Evolutionary conservation across 2,888 invertebrate genomes (phyloP).

Genomic region (Dicyrtomina minuta): DNA sequence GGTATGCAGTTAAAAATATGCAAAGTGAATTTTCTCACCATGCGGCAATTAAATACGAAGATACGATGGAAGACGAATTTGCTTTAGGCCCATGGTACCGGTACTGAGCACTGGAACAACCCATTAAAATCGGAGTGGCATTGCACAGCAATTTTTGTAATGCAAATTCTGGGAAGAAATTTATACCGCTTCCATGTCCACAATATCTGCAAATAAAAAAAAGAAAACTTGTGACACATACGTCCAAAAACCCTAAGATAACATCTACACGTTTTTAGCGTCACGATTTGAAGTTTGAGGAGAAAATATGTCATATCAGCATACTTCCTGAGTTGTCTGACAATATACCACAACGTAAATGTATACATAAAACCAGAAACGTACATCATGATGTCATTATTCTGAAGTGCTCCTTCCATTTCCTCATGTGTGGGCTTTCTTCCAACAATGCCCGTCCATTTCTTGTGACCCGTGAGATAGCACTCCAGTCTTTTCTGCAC

Average conservation of each 20-base stretch:
- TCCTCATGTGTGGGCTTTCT: conserved; percentile 62
- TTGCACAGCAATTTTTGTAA: conserved; percentile 62
- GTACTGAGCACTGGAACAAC: conserved; percentile 69
- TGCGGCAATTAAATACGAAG: conserved; percentile 66
- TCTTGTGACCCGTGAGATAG: conserved; percentile 62
- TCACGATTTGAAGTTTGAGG: too few relatives aligned
- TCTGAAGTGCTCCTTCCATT: conserved; percentile 62
- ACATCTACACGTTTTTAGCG: too few relatives aligned
- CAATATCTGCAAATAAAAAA: conserved; percentile 63
- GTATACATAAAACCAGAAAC: too few relatives aligned
- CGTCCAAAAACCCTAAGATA: too few relatives aligned
- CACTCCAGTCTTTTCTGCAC: conserved; percentile 66
- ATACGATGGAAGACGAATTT: conserved; percentile 65
- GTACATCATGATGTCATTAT: conserved; percentile 69
- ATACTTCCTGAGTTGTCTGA: too few relatives aligned
- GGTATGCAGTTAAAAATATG: too few relatives aligned
- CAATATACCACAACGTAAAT: too few relatives aligned
- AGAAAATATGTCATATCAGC: too few relatives aligned
- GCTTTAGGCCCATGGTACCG: conserved; percentile 60
- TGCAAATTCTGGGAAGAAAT: conserved; percentile 63
- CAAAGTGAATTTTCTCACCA: conserved; percentile 60
- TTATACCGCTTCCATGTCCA: conserved; percentile 75
- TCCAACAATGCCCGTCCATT: conserved; percentile 66
- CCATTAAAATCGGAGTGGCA: conserved; percentile 67
- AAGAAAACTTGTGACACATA: conserved; percentile 3